phyloP scores from a whole-genome alignment of 2,888 invertebrate genomes.

The Cylindroiulus punctatus region DNA sequence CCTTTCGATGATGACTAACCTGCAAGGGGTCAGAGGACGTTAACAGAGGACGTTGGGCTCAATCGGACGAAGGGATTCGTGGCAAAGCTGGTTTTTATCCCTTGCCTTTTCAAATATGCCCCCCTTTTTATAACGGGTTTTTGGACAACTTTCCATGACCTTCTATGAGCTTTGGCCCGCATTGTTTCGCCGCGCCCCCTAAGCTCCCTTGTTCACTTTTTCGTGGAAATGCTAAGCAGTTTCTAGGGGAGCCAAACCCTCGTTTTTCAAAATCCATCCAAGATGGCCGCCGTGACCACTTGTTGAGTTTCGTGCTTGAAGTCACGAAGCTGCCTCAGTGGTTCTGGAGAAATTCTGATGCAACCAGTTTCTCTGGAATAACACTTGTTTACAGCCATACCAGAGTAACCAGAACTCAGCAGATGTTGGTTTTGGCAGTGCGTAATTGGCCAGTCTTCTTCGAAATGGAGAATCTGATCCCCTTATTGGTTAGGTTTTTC shows the following conservation, averaged over 20 bases:
- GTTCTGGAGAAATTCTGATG: neutral
- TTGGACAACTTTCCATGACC: neutral
- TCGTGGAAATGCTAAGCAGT: conserved; percentile 1
- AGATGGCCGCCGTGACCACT: neutral
- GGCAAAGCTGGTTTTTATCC: neutral
- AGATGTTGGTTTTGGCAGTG: too few relatives aligned
- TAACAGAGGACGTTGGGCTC: neutral
- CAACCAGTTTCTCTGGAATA: neutral
- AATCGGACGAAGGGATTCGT: too few relatives aligned
- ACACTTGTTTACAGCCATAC: neutral
- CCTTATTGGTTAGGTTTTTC: neutral
- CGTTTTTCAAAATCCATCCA: neutral
- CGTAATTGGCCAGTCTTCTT: neutral
- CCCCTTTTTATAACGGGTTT: conserved; percentile 9
- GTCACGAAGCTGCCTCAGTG: neutral
- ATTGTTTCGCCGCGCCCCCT: conserved; percentile 35
- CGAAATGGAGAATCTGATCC: too few relatives aligned
- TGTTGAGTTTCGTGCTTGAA: neutral
- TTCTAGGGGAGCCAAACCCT: neutral
- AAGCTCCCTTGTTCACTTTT: neutral
- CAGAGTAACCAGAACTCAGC: neutral
- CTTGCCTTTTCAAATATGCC: conserved; percentile 10
- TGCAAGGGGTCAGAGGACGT: neutral
- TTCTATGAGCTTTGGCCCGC: conserved; percentile 23
- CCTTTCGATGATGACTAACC: conserved; percentile 25